Evolutionary conservation across 2,888 invertebrate species (phyloP).

Genomic region (Zaprionus bogoriensis): DNA sequence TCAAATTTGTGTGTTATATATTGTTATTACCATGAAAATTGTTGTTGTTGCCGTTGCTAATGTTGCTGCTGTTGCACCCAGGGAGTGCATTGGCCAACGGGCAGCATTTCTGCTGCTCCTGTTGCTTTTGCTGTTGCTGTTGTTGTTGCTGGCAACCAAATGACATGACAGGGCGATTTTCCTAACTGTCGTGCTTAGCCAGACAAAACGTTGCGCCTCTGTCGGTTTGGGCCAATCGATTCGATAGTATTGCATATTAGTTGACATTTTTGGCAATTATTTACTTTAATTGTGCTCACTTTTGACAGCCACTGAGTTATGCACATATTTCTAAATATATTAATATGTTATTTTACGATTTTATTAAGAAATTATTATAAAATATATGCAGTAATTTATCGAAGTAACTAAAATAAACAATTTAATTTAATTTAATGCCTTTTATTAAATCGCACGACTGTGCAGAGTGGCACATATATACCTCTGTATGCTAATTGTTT

Average conservation of each 20-base stretch:
- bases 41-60: slow-evolving; percentile 39
- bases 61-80: slow-evolving; percentile 31
- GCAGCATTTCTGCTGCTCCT: slow-evolving; percentile 29
- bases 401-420: too few species aligned
- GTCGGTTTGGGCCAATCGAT: neutral
- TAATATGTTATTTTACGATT: neutral
- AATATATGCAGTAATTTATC: too few species aligned
- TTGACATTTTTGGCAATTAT: neutral
- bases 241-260: slow-evolving; percentile 2
- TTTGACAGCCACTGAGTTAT: too few species aligned
- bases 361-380: neutral
- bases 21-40: slow-evolving; percentile 73
- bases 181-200: neutral
- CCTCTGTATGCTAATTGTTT: too few species aligned
- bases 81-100: slow-evolving; percentile 58
- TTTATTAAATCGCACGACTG: too few species aligned
- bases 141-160: slow-evolving; percentile 36
- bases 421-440: too few species aligned
- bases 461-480: too few species aligned
- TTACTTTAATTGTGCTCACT: neutral
- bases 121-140: slow-evolving; percentile 29
- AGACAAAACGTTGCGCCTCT: too few species aligned
- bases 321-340: neutral
- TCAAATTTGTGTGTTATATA: slow-evolving; percentile 77
- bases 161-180: slow-evolving; percentile 47